Evolutionary conservation across 2,113 vertebrate genomes (phyloP).

Genomic region (Saccopteryx bilineata): DNA sequence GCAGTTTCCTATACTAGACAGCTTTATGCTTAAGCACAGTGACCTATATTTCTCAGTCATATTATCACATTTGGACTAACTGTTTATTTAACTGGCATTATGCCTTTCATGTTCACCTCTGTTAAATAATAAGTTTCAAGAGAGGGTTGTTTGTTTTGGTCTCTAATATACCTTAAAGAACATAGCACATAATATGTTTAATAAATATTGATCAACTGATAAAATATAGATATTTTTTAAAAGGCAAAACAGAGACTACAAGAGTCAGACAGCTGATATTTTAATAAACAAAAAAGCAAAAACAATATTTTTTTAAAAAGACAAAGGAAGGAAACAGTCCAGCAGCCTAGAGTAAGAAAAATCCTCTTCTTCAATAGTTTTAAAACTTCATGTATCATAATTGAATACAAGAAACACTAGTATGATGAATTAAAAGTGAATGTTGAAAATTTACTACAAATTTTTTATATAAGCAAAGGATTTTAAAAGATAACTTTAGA

Average conservation of each 20-base stretch:
- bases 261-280: background rate
- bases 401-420: background rate
- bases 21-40: background rate
- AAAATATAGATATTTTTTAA: background rate
- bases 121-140: background rate
- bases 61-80: background rate
- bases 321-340: background rate
- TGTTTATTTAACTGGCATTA: background rate
- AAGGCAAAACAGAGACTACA: background rate
- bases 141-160: background rate
- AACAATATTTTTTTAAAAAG: background rate
- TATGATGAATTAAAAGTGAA: background rate
- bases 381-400: background rate
- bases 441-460: background rate
- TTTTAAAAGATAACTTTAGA: constrained; percentile 30
- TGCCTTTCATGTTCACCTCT: background rate
- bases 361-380: background rate
- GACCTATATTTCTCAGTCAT: background rate
- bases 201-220: background rate
- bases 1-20: background rate
- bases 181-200: background rate
- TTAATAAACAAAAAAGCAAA: background rate
- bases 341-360: background rate
- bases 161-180: background rate
- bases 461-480: background rate